Base-by-base conservation (phyloP, 1,140 invertebrate genomes). In the Asobara japonica region DNA sequence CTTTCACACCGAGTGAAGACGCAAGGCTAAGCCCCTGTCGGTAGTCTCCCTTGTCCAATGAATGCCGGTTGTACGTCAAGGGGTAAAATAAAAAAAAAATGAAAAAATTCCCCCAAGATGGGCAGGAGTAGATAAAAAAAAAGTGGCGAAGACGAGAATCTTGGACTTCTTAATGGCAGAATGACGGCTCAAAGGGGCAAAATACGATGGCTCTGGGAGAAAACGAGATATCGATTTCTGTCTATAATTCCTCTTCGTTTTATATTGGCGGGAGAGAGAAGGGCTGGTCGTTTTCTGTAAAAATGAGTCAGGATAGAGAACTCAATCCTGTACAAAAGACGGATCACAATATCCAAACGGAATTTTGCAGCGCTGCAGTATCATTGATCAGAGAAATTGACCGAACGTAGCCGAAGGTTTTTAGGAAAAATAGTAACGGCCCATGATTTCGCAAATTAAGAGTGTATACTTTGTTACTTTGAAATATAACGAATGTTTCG, bases 131-230 rank as follows among this genome's bases (percentile, higher is more conserved):
- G 65, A 13, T 5, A 16, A 33, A 29, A 51, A 65, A 30, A 70
- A 31, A 70, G 20, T 10, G 38, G 31, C 3, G 25, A 36, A 64
- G 27, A 10, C 27, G 36, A 25, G 36, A 70, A 36, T 51, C 41
- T 31, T 68, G 66, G 48, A 61, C 38, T 76, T 62, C 61, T 25
- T 48, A 25, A 41, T 45, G 65, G 65, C 41, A 45, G 41, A 45
- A 45, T 45, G 41, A 45, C 41, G 41, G 41, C n/a, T 16, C 41
- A 45, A 45, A 45, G 41, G 41, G 41, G 41, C 13, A 16, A 45
- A 45, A 45, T 45, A 45, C n/a, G 41, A 45, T 45, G 41, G 41
- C 41, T 16, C 41, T 16, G 41, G 41, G 11, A 45, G 41, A 45
- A 45, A 45, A 45, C 41, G 41, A 45, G 41, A 45, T 45, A 45